Evolutionary conservation across 2,797 vertebrate species (phyloP).

Genomic region (Sebastes matsubarae): DNA sequence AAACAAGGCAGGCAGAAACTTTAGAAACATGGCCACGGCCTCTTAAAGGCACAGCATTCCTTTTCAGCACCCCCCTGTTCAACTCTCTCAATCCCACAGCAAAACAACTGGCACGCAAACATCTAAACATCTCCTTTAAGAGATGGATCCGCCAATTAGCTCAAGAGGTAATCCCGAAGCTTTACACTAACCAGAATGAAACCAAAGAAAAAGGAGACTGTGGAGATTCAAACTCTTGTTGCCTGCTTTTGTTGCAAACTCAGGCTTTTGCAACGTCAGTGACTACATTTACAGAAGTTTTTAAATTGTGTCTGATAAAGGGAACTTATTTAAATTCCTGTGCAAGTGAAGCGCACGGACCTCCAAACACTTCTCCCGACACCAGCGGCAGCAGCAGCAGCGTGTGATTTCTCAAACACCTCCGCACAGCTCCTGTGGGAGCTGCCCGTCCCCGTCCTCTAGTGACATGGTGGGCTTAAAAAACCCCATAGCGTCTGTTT

Average conservation of each 20-base stretch:
- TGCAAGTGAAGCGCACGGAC: slow-evolving; percentile 21
- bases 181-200: slow-evolving; percentile 69
- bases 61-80: slow-evolving; percentile 69
- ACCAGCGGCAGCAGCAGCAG: not conserved
- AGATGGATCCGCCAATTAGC: slow-evolving; percentile 64
- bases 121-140: slow-evolving; percentile 77
- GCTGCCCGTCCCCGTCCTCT: slow-evolving; percentile 59
- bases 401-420: slow-evolving; percentile 54
- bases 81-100: slow-evolving; percentile 69
- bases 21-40: slow-evolving; percentile 86
- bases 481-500: slow-evolving; percentile 78
- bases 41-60: slow-evolving; percentile 87
- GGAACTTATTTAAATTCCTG: slow-evolving; percentile 28
- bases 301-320: slow-evolving; percentile 3
- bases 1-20: slow-evolving; percentile 90
- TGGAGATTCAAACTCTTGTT: slow-evolving; percentile 36
- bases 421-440: slow-evolving; percentile 54
- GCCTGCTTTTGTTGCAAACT: slow-evolving; percentile 29
- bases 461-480: slow-evolving; percentile 75
- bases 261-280: not conserved
- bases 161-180: slow-evolving; percentile 69
- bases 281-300: not conserved
- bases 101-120: slow-evolving; percentile 82
- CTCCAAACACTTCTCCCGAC: slow-evolving; percentile 34
- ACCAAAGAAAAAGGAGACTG: slow-evolving; percentile 48